phyloP scores from a whole-genome alignment of 2,888 invertebrate species.

The Criorhina ranunculi region DNA sequence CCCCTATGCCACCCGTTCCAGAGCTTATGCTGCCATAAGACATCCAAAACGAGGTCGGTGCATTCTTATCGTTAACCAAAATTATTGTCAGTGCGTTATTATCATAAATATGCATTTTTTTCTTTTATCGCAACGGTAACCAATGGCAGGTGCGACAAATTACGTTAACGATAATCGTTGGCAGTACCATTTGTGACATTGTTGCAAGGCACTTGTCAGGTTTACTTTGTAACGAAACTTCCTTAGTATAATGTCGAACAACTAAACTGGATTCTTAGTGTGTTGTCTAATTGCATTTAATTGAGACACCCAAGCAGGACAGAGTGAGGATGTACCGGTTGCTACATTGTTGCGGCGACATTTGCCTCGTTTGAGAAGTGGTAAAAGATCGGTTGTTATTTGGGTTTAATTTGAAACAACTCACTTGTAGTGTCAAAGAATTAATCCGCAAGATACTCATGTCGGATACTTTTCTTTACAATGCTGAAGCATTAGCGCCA shows the following conservation, averaged over 20 bases:
- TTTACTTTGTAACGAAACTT: slow-evolving; percentile 24
- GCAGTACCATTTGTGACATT: slow-evolving; percentile 21
- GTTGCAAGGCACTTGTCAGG: slow-evolving; percentile 37
- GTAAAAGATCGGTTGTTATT: background rate
- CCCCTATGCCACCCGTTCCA: background rate
- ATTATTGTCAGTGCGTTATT: slow-evolving; percentile 33
- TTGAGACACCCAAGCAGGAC: background rate
- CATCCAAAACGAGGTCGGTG: slow-evolving; percentile 26
- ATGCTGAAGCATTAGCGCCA: background rate
- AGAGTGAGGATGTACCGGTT: background rate
- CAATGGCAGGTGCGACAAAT: slow-evolving; percentile 43
- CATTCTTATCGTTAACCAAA: slow-evolving; percentile 31
- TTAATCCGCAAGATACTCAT: background rate
- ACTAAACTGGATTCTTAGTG: background rate
- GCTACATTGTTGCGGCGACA: slow-evolving; percentile 8
- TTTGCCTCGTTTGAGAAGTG: background rate
- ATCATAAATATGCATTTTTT: slow-evolving; percentile 25
- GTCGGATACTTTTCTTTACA: background rate
- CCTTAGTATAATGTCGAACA: background rate
- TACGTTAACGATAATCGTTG: slow-evolving; percentile 56
- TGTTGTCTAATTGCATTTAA: slow-evolving; percentile 30
- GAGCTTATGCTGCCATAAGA: background rate
- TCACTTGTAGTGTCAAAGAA: background rate
- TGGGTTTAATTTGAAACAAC: background rate
- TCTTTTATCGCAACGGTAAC: slow-evolving; percentile 31